Conservation (phyloP, 1,140 invertebrate species). For the Neoseiulus cucumeris region DNA sequence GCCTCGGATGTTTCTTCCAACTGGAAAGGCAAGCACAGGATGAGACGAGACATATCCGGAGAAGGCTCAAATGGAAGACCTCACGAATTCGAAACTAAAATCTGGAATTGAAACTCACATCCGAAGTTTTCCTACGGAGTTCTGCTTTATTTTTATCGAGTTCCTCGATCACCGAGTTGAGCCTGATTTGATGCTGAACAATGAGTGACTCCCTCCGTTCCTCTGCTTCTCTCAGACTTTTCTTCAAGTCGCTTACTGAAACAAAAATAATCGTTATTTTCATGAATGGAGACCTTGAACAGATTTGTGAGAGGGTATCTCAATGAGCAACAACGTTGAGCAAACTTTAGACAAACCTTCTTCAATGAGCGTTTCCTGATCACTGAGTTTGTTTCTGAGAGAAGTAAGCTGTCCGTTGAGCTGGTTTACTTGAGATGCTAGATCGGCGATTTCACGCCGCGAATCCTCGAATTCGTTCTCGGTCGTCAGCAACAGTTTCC, state of each 20-base stretch:
- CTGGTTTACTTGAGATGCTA: background rate
- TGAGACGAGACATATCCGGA: no score
- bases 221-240: background rate
- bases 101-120: no score
- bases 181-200: background rate
- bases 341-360: background rate
- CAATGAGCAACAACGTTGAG: background rate
- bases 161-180: background rate
- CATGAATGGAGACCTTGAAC: background rate
- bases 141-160: background rate
- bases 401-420: background rate
- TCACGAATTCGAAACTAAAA: no score
- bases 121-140: background rate
- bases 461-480: background rate
- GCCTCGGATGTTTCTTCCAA: no score
- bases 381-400: background rate
- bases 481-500: background rate
- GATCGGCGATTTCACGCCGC: background rate
- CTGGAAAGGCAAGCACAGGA: no score
- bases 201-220: background rate
- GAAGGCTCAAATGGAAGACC: no score
- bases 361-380: conserved; percentile 1
- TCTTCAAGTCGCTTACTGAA: background rate
- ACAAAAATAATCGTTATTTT: background rate
- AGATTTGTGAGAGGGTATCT: background rate